Evolutionary conservation across 2,113 vertebrate genomes (phyloP).

Genomic region (Ploceus nigricollis): DNA sequence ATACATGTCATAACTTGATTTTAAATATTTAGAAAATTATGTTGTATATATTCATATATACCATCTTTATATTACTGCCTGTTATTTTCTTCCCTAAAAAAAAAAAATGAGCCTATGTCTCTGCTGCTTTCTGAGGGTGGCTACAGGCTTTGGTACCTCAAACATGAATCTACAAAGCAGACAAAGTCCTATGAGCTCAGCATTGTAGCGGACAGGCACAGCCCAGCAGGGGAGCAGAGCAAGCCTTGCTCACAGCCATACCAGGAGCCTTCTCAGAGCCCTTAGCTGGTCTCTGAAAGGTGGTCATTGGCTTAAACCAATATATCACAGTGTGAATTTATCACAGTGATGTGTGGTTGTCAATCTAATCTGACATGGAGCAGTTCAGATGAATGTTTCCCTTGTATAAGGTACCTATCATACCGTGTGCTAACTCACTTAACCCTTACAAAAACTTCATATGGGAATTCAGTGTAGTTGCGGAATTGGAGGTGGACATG

Average conservation of each 20-base stretch:
- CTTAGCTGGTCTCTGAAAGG: neutral
- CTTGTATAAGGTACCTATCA: neutral
- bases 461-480: neutral
- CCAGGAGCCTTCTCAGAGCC: neutral
- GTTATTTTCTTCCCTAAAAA: neutral
- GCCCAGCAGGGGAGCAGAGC: neutral
- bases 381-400: neutral
- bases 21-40: neutral
- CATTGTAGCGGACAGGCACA: neutral
- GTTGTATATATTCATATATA: neutral
- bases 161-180: neutral
- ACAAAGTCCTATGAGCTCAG: neutral
- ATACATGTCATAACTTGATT: neutral
- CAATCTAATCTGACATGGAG: neutral
- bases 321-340: neutral
- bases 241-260: neutral
- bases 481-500: neutral
- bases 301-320: neutral
- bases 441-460: neutral
- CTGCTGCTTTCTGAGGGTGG: neutral
- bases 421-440: neutral
- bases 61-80: neutral
- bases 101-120: neutral
- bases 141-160: neutral
- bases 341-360: neutral